These are phyloP conservation scores for Ditula angustiorana DNA, from an alignment of 2,888 invertebrate species.

Conservation along the genomic window DNA sequence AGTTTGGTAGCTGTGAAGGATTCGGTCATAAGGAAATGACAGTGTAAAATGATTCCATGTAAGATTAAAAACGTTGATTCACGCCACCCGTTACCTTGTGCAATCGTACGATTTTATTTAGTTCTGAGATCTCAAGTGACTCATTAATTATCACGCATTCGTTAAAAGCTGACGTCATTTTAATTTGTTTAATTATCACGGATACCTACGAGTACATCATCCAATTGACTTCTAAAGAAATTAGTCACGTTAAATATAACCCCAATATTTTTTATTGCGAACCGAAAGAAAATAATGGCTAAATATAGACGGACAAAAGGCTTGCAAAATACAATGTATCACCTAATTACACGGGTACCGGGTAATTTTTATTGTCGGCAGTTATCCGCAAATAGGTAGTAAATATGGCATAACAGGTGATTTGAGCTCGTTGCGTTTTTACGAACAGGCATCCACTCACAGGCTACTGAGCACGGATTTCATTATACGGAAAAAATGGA, in stretches of 20 bases:
- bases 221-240: background rate
- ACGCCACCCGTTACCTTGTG: background rate
- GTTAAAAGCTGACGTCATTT: constrained; percentile 23
- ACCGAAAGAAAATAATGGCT: constrained; percentile 19
- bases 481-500: constrained; percentile 71
- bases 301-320: constrained; percentile 30
- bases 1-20: background rate
- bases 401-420: constrained; percentile 40
- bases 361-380: constrained; percentile 35
- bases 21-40: background rate
- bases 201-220: background rate
- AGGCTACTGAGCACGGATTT: constrained; percentile 73
- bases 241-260: background rate
- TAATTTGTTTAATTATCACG: constrained; percentile 14
- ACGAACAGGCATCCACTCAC: constrained; percentile 45
- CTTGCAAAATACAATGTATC: constrained; percentile 37
- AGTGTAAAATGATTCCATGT: background rate
- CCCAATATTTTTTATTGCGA: constrained; percentile 2
- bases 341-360: constrained; percentile 32
- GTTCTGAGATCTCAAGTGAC: constrained; percentile 10
- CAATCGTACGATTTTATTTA: constrained; percentile 6
- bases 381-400: constrained; percentile 37
- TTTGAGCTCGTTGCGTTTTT: constrained; percentile 40
- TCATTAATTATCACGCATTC: constrained; percentile 26
- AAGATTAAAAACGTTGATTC: constrained; percentile 10